These are phyloP conservation scores for Trissolcus brochymenae DNA, from an alignment of 2,888 invertebrate genomes.

Conservation along the genomic window DNA sequence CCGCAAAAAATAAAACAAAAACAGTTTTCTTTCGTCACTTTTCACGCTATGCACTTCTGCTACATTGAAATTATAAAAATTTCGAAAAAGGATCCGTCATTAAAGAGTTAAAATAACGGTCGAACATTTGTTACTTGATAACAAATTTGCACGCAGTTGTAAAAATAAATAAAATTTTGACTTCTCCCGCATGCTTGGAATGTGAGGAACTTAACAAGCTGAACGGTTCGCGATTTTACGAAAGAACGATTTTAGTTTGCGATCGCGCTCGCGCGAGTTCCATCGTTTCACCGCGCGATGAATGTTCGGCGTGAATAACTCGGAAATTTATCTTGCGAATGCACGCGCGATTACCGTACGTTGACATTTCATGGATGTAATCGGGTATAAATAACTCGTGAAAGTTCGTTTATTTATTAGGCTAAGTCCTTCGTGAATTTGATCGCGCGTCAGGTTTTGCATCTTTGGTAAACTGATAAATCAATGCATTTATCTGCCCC, in stretches of 20 bases:
- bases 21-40: no score
- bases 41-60: no score
- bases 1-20: no score
- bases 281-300: slow-evolving; percentile 32
- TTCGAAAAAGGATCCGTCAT: no score
- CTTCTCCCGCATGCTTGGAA: not conserved
- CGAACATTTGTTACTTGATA: no score
- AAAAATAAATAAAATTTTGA: not conserved
- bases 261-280: slow-evolving; percentile 20
- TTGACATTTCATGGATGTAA: slow-evolving; percentile 33
- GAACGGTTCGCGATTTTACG: slow-evolving; percentile 29
- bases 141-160: no score
- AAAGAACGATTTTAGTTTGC: slow-evolving; percentile 11
- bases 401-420: slow-evolving; percentile 41
- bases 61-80: no score
- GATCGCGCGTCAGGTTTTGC: not conserved
- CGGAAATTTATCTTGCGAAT: slow-evolving; percentile 36
- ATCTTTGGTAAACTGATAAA: not conserved
- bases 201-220: not conserved
- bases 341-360: slow-evolving; percentile 32
- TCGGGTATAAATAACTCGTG: slow-evolving; percentile 35
- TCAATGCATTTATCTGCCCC: not conserved
- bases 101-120: no score
- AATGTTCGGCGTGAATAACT: slow-evolving; percentile 28
- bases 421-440: slow-evolving; percentile 19